Evolutionary conservation across 2,888 invertebrate genomes (phyloP).

Genomic region (Caenorhabditis sp.): DNA sequence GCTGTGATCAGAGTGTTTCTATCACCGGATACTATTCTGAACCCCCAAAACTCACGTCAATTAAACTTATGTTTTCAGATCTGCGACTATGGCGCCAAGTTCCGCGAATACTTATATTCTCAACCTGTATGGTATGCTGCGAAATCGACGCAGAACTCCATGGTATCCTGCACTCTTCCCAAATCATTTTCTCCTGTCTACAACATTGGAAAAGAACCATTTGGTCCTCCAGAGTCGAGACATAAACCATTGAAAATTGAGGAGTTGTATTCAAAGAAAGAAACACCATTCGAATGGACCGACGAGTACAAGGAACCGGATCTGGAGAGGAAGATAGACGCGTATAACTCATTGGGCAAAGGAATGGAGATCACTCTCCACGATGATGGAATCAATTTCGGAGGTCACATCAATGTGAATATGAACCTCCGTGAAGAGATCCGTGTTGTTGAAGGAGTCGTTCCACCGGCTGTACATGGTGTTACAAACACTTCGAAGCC

Average conservation of each 20-base stretch:
- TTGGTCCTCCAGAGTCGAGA: slow-evolving; percentile 58
- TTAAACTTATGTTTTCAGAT: no score
- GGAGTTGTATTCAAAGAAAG: slow-evolving; percentile 75
- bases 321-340: slow-evolving; percentile 83
- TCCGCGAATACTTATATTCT: no score
- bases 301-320: slow-evolving; percentile 65
- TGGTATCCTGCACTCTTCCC: slow-evolving; percentile 64
- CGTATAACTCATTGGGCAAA: slow-evolving; percentile 84
- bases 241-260: slow-evolving; percentile 62
- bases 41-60: no score
- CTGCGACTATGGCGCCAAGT: no score
- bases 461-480: slow-evolving; percentile 86
- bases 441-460: slow-evolving; percentile 86
- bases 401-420: slow-evolving; percentile 85
- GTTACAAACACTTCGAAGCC: slow-evolving; percentile 84
- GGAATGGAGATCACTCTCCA: slow-evolving; percentile 84
- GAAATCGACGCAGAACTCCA: slow-evolving; percentile 52
- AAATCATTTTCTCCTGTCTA: slow-evolving; percentile 64
- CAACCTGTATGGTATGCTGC: no score
- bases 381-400: slow-evolving; percentile 83
- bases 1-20: no score
- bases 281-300: slow-evolving; percentile 73
- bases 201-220: slow-evolving; percentile 37
- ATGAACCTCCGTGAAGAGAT: slow-evolving; percentile 86
- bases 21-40: no score